These are phyloP conservation scores for Glaucomys volans DNA, from an alignment of 2,113 vertebrate genomes.

Conservation along the genomic window DNA sequence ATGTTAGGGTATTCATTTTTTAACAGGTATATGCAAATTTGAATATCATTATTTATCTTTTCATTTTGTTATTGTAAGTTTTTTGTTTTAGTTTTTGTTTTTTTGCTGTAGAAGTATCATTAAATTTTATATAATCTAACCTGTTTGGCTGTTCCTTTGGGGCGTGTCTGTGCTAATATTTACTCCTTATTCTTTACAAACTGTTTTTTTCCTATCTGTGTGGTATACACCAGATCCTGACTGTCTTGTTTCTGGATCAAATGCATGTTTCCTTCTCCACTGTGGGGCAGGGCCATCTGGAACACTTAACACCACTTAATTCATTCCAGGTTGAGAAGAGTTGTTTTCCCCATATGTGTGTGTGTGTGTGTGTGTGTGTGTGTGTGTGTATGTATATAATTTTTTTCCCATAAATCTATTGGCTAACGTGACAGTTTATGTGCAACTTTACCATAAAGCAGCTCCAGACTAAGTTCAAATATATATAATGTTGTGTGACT, in stretches of 20 bases:
- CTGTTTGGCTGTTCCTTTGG: background rate
- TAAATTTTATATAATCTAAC: background rate
- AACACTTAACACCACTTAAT: background rate
- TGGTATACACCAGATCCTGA: background rate
- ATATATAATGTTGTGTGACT: background rate
- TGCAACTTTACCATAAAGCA: background rate
- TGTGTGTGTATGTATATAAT: too few relatives aligned
- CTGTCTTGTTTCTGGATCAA: background rate
- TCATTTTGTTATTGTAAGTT: background rate
- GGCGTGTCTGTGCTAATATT: background rate
- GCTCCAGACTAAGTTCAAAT: background rate
- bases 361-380: too few relatives aligned
- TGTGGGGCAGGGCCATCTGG: background rate
- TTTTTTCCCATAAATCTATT: too few relatives aligned
- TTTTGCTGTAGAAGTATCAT: background rate
- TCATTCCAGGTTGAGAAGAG: background rate
- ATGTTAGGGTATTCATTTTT: background rate
- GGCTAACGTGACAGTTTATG: background rate
- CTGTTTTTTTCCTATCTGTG: background rate
- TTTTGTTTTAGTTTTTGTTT: too few relatives aligned
- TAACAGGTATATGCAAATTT: background rate
- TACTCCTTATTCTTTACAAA: background rate
- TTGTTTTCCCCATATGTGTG: background rate
- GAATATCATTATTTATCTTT: background rate
- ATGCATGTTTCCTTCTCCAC: background rate